Evolutionary conservation across 2,797 vertebrate genomes (phyloP).

Genomic region (Coracias cyanogaster): DNA sequence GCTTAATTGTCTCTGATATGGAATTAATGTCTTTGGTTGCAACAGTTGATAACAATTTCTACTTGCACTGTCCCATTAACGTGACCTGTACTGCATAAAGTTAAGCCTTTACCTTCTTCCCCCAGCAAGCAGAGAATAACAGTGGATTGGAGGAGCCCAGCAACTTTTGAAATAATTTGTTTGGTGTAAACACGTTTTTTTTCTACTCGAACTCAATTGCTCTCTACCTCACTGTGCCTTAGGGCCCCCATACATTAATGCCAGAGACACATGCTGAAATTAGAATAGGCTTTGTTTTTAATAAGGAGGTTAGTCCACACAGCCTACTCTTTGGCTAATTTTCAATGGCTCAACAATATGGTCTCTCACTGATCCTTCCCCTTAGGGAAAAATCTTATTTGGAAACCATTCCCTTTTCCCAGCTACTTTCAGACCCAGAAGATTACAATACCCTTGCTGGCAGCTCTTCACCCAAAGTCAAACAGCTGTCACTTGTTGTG

Average conservation of each 20-base stretch:
- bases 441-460: constrained; percentile 10
- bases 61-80: neutral
- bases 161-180: neutral
- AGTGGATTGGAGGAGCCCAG: neutral
- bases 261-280: constrained; percentile 48
- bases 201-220: neutral
- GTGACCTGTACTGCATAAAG: neutral
- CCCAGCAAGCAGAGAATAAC: neutral
- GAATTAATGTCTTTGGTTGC: neutral
- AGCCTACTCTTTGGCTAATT: constrained; percentile 56
- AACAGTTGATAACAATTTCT: neutral
- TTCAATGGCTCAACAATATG: constrained; percentile 20
- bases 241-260: constrained; percentile 1
- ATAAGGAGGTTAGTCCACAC: constrained; percentile 36
- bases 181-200: neutral
- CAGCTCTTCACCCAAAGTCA: constrained; percentile 45
- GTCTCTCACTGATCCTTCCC: constrained; percentile 57
- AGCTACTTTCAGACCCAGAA: constrained; percentile 46
- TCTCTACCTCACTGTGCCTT: constrained; percentile 37
- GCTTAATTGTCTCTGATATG: neutral
- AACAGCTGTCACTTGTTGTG: constrained; percentile 51
- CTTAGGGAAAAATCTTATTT: constrained; percentile 55
- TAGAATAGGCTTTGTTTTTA: constrained; percentile 55
- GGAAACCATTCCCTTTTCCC: constrained; percentile 46
- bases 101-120: neutral